phyloP scores from a whole-genome alignment of 1,140 invertebrate species.

The Coelopa frigida region DNA sequence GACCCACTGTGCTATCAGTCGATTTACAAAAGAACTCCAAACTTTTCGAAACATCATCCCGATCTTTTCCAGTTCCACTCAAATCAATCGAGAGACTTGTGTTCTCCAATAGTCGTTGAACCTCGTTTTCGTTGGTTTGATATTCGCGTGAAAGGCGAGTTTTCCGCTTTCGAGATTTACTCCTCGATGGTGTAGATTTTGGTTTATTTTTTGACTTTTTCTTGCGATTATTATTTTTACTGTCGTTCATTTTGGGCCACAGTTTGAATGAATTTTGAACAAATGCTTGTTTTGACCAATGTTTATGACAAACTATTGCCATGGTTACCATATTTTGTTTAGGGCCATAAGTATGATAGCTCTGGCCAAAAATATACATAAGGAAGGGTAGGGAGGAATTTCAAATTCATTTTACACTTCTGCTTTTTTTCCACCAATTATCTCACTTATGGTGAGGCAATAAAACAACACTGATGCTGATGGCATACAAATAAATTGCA shows the following conservation, averaged over 20 bases:
- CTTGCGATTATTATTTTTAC: neutral
- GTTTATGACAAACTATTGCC: neutral
- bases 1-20: neutral
- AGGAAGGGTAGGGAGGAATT: too few relatives aligned
- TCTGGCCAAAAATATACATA: too few relatives aligned
- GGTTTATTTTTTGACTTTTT: conserved; percentile 7
- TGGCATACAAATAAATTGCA: conserved; percentile 42
- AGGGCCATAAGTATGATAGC: too few relatives aligned
- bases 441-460: too few relatives aligned
- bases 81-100: conserved; percentile 7
- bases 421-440: too few relatives aligned
- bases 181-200: neutral
- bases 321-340: neutral
- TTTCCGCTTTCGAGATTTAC: conserved; percentile 16
- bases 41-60: conserved; percentile 8
- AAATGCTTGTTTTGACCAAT: neutral
- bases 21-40: conserved; percentile 11
- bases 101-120: conserved; percentile 21
- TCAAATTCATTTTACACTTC: too few relatives aligned
- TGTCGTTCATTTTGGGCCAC: conserved; percentile 2
- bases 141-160: conserved; percentile 26
- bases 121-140: conserved; percentile 27
- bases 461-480: too few relatives aligned
- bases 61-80: neutral
- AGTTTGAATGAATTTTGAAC: neutral